Base-by-base conservation (phyloP, 2,797 vertebrate genomes). In the Remorina albescens region DNA sequence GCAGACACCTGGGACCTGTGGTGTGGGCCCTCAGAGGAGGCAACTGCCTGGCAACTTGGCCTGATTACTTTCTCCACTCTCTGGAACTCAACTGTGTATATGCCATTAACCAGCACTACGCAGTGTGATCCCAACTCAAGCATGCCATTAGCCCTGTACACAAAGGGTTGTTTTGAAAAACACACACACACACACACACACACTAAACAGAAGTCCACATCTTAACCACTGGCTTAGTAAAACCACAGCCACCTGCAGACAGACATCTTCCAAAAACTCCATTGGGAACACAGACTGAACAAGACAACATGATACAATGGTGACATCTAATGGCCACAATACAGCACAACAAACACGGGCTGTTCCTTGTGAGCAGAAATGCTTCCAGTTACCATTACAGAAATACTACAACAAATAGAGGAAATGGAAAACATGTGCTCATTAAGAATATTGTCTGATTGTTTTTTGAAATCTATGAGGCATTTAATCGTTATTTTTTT, bases 31-130 rank as follows among this genome's bases (percentile, higher is more conserved):
- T 87, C 74, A 56, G 86, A 87, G 88, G 87, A 90, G 81, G 88
- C 87, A 92, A 82, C 89, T 81, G 81, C 88, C 90, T 92, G 90
- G 88, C 90, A 91, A 92, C 91, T 78, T 84, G 74, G 70, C 83
- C 90, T 94, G 92, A 94, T 94, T 93, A 91, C 92, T 93, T 94
- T 94, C 92, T 93, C 89, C 92, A 91, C 84, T 83, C 84, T 90
- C 91, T 60, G 90, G 91, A 94, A 94, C 93, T 91, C 86, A 83
- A 83, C 90, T 84, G 84, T 83, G 88, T 90, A 82, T 85, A 89
- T 90, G 85, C 90, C 90, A 92, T 93, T 93, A 93, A 90, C 86
- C 89, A 83, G 85, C 75, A 81, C 67, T 83, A 91, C 69, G 79
- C 81, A 54, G 55, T 84, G 84, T 85, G 86, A 87, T 75, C 86